Percentiles rank a stretch among this genome's conserved stretches.
These are phyloP conservation scores for Enteromius mattozi DNA, from an alignment of 2,797 vertebrate genomes.

Conservation along the genomic window DNA sequence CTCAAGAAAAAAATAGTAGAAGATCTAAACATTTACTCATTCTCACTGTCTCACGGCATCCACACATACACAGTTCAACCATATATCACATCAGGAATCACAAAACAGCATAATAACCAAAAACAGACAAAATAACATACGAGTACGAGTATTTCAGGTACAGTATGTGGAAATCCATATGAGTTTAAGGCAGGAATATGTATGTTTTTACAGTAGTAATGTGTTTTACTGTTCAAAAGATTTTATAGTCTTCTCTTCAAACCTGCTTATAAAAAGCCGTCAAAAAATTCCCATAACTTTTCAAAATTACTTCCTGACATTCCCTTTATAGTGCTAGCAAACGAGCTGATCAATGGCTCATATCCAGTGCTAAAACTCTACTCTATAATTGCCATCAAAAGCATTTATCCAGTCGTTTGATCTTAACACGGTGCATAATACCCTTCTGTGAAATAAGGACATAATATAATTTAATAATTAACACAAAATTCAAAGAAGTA, in stretches of 20 bases:
- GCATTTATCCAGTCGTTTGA: slow-evolving; percentile 53
- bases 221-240: neutral
- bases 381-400: slow-evolving; percentile 47
- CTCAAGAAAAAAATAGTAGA: neutral
- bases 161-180: neutral
- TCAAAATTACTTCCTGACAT: slow-evolving; percentile 65
- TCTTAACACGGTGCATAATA: slow-evolving; percentile 19
- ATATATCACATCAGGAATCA: neutral
- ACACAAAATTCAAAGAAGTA: slow-evolving; percentile 23
- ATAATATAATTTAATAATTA: slow-evolving; percentile 28
- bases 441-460: neutral
- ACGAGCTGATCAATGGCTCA: slow-evolving; percentile 17
- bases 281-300: neutral
- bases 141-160: neutral
- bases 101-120: neutral
- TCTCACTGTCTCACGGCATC: neutral
- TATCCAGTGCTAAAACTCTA: neutral
- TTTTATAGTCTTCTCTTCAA: neutral
- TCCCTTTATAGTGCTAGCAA: slow-evolving; percentile 55
- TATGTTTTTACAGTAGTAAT: neutral
- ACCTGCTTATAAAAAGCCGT: neutral
- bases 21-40: neutral
- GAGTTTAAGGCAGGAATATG: neutral
- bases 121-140: neutral
- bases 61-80: slow-evolving; percentile 11